These are phyloP conservation scores for Apostichopus japonicus DNA, from an alignment of 35 echinoderm and acorn worm genomes.

Conservation along the genomic window DNA sequence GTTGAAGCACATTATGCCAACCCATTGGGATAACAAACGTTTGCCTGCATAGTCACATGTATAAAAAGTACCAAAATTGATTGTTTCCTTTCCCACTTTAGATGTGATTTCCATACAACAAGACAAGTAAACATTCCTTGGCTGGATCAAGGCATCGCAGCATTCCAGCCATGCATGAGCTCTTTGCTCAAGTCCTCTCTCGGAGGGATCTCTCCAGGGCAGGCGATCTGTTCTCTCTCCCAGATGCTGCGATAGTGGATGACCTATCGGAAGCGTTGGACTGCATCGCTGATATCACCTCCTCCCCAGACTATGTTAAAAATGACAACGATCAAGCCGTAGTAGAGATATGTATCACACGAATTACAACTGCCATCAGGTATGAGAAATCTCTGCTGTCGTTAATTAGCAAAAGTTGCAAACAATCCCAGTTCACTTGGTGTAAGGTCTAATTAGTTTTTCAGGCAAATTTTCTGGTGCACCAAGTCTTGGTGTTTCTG, in stretches of 20 bases:
- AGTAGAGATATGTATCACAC: slow-evolving; percentile 97
- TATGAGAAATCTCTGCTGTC: slow-evolving; percentile 3
- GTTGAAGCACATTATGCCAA: too few species aligned
- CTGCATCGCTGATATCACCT: slow-evolving; percentile 85
- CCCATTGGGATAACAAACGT: too few species aligned
- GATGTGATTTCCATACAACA: background rate
- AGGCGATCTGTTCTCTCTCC: slow-evolving; percentile 92
- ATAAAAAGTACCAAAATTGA: too few species aligned
- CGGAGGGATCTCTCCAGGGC: slow-evolving; percentile 81
- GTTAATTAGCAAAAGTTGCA: too few species aligned
- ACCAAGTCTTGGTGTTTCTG: too few species aligned
- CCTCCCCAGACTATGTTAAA: slow-evolving; percentile 78
- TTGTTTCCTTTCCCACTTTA: background rate
- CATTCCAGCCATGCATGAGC: slow-evolving; percentile 74
- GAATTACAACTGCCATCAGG: slow-evolving; percentile 96
- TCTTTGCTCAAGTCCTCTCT: slow-evolving; percentile 88
- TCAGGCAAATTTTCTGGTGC: too few species aligned
- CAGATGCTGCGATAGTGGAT: slow-evolving; percentile 79
- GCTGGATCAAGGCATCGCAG: background rate
- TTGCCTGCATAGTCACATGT: too few species aligned
- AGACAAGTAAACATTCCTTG: background rate
- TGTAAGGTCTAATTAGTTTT: too few species aligned
- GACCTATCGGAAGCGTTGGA: slow-evolving; percentile 87
- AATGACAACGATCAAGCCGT: slow-evolving; percentile 98
- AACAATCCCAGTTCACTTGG: too few species aligned